Evolutionary conservation across 2,113 vertebrate genomes (phyloP).

Genomic region (Paradisaea rubra): DNA sequence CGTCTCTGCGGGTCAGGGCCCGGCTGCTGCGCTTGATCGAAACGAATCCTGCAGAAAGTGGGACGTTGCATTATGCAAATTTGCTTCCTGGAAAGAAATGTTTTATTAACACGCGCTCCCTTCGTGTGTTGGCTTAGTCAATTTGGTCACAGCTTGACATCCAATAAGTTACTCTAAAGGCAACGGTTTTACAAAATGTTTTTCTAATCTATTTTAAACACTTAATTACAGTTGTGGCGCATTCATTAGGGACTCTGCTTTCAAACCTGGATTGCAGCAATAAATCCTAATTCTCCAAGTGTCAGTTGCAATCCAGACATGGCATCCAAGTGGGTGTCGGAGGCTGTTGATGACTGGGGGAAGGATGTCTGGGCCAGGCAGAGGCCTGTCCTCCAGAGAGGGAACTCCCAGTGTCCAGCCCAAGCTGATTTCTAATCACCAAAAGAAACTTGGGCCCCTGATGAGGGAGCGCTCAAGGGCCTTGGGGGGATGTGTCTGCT

Average conservation of each 20-base stretch:
- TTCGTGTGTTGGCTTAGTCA: constrained; percentile 30
- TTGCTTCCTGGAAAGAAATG: constrained; percentile 53
- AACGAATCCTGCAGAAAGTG: neutral
- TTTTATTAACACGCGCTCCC: constrained; percentile 7
- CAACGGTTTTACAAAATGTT: constrained; percentile 36
- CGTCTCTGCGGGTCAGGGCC: rapidly evolving
- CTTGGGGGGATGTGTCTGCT: rapidly evolving
- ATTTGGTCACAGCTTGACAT: constrained; percentile 60
- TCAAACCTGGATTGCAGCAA: neutral
- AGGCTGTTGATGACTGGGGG: neutral
- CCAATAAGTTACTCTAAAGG: constrained; percentile 31
- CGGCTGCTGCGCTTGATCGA: rapidly evolving
- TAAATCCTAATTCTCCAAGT: constrained; percentile 17
- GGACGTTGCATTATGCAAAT: constrained; percentile 21
- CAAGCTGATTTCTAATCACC: neutral
- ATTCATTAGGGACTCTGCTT: constrained; percentile 27
- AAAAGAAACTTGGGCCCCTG: rapidly evolving
- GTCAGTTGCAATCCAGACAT: neutral
- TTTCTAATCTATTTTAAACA: constrained; percentile 55
- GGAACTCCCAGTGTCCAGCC: rapidly evolving
- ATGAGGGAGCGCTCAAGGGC: rapidly evolving
- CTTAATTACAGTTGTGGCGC: constrained; percentile 28
- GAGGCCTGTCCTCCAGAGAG: neutral
- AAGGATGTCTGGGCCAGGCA: rapidly evolving
- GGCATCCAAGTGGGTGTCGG: neutral